phyloP scores from a whole-genome alignment of 2,113 vertebrate species.

The Perca schrenkii region DNA sequence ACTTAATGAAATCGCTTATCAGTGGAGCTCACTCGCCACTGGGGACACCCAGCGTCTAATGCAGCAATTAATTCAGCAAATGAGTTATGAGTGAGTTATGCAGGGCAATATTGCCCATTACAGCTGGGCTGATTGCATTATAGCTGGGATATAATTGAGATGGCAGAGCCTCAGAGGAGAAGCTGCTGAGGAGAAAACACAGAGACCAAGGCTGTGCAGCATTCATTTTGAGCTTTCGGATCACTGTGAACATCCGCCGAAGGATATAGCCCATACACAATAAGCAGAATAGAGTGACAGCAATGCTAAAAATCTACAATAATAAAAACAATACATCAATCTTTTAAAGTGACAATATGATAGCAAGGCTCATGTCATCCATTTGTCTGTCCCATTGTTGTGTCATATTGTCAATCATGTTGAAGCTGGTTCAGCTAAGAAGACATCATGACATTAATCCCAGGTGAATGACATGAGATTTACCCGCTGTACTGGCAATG shows the following conservation, averaged over 20 bases:
- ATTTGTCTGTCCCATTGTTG: background rate
- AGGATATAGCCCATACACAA: conserved; percentile 1
- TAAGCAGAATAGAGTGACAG: conserved; percentile 12
- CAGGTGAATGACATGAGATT: conserved; percentile 10
- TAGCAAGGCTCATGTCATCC: conserved; percentile 7
- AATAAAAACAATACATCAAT: conserved; percentile 10
- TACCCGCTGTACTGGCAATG: background rate
- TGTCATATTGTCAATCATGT: conserved; percentile 1
- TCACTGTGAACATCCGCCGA: conserved; percentile 4
- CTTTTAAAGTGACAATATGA: conserved; percentile 5
- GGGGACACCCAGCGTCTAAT: conserved; percentile 63
- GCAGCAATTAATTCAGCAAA: conserved; percentile 75
- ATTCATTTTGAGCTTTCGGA: conserved; percentile 21
- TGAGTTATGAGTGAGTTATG: conserved; percentile 72
- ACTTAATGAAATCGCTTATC: conserved; percentile 72
- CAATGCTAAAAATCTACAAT: conserved; percentile 8
- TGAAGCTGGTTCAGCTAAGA: conserved; percentile 2
- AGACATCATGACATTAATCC: conserved; percentile 16
- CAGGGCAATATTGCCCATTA: conserved; percentile 63
- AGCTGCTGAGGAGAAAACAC: conserved; percentile 15
- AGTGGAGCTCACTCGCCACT: conserved; percentile 54
- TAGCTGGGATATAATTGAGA: conserved; percentile 62
- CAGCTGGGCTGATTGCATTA: conserved; percentile 69
- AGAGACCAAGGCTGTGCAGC: conserved; percentile 6
- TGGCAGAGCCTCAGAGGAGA: conserved; percentile 41